Conservation (phyloP, 2,888 invertebrate genomes). For the Villa cingulata region DNA sequence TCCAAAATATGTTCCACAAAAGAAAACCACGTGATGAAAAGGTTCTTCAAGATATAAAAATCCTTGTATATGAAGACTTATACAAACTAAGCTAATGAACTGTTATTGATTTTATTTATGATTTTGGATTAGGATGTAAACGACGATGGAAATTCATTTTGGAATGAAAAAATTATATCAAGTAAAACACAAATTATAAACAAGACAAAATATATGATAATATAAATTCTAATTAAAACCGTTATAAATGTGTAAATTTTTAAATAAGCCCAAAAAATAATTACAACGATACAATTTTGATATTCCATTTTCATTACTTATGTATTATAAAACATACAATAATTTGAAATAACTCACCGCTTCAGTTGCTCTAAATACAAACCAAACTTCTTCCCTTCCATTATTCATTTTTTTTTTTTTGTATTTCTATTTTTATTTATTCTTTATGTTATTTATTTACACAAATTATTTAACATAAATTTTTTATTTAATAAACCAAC, state of each 20-base stretch:
- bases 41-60: slow-evolving; percentile 18
- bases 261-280: background rate
- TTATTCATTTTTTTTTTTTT: background rate
- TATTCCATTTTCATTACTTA: too few relatives aligned
- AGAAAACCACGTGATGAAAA: slow-evolving; percentile 20
- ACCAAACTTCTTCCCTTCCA: slow-evolving; percentile 22
- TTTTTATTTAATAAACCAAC: too few relatives aligned
- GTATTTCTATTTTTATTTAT: background rate
- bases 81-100: slow-evolving; percentile 17
- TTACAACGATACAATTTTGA: background rate
- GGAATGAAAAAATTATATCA: background rate
- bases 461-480: too few relatives aligned
- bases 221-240: slow-evolving; percentile 6
- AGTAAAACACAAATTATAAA: slow-evolving; percentile 3
- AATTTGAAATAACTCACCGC: background rate
- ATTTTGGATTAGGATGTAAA: background rate
- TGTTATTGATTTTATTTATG: slow-evolving; percentile 10
- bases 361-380: slow-evolving; percentile 17
- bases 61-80: slow-evolving; percentile 21
- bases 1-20: slow-evolving; percentile 23
- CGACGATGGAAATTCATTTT: background rate
- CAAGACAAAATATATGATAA: slow-evolving; percentile 4
- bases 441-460: too few relatives aligned
- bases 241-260: background rate
- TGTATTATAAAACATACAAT: background rate